Evolutionary conservation across 2,797 vertebrate species (phyloP).

Genomic region (Ctenochaetus hawaiiensis): DNA sequence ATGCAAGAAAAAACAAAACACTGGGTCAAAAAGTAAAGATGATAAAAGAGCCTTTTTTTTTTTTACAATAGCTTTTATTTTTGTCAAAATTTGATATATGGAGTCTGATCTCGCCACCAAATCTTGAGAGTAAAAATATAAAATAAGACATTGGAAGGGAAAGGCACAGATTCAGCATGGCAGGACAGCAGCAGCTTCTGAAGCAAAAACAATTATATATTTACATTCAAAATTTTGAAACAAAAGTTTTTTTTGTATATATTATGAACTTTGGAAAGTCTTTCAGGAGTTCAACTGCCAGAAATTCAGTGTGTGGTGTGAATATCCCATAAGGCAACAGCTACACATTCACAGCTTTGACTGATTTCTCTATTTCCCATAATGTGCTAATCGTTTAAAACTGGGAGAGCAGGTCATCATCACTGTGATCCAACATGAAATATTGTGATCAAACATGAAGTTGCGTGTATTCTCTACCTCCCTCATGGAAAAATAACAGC

Average conservation of each 20-base stretch:
- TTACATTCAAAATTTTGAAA: slow-evolving; percentile 74
- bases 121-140: slow-evolving; percentile 76
- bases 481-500: slow-evolving; percentile 4
- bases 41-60: slow-evolving; percentile 30
- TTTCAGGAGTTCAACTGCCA: slow-evolving; percentile 59
- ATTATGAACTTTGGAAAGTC: slow-evolving; percentile 66
- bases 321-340: slow-evolving; percentile 75
- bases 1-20: not conserved
- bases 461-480: slow-evolving; percentile 32
- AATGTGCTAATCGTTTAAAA: slow-evolving; percentile 16
- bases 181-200: slow-evolving; percentile 85
- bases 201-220: slow-evolving; percentile 77
- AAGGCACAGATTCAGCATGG: slow-evolving; percentile 86
- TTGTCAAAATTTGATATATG: slow-evolving; percentile 77
- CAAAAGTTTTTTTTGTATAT: slow-evolving; percentile 62
- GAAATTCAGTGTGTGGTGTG: slow-evolving; percentile 73
- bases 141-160: slow-evolving; percentile 80
- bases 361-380: slow-evolving; percentile 45
- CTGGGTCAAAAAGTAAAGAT: slow-evolving; percentile 18
- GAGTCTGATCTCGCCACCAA: slow-evolving; percentile 73
- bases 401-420: slow-evolving; percentile 31
- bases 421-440: slow-evolving; percentile 41
- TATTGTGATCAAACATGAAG: slow-evolving; percentile 32
- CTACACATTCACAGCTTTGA: slow-evolving; percentile 81
- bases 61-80: slow-evolving; percentile 77